Percentiles rank a stretch among this genome's conserved stretches.
Evolutionary conservation across 2,797 vertebrate genomes (phyloP).

Genomic region (Semaprochilodus insignis): DNA sequence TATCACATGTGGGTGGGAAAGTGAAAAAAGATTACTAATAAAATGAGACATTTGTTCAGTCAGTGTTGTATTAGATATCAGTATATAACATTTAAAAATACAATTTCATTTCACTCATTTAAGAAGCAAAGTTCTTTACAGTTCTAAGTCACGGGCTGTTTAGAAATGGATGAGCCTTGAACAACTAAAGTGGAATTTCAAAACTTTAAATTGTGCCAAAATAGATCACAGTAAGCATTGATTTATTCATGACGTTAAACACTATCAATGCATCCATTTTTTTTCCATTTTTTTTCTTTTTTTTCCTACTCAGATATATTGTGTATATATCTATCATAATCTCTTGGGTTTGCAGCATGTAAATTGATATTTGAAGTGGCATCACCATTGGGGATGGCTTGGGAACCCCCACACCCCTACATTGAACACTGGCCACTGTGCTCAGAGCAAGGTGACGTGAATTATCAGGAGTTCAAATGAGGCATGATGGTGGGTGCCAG

Average conservation of each 20-base stretch:
- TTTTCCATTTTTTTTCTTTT: conserved; percentile 32
- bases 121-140: conserved; percentile 60
- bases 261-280: conserved; percentile 67
- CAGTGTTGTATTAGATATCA: conserved; percentile 68
- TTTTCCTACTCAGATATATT: conserved; percentile 48
- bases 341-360: too few species aligned
- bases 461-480: too few species aligned
- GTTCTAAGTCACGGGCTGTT: conserved; percentile 56
- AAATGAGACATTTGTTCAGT: conserved; percentile 68
- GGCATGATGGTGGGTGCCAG: too few species aligned
- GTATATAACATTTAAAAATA: conserved; percentile 61
- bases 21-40: conserved; percentile 64
- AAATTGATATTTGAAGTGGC: too few species aligned
- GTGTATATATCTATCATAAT: conserved; percentile 57
- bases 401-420: too few species aligned
- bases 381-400: too few species aligned
- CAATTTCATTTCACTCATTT: conserved; percentile 50
- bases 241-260: conserved; percentile 73
- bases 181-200: conserved; percentile 43
- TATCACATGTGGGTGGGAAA: conserved; percentile 62
- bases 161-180: conserved; percentile 59
- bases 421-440: too few species aligned
- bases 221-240: conserved; percentile 65
- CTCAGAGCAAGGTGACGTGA: too few species aligned
- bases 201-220: conserved; percentile 73